phyloP scores from a whole-genome alignment of 2,888 invertebrate species.

The Zygothrica quintamaculata region DNA sequence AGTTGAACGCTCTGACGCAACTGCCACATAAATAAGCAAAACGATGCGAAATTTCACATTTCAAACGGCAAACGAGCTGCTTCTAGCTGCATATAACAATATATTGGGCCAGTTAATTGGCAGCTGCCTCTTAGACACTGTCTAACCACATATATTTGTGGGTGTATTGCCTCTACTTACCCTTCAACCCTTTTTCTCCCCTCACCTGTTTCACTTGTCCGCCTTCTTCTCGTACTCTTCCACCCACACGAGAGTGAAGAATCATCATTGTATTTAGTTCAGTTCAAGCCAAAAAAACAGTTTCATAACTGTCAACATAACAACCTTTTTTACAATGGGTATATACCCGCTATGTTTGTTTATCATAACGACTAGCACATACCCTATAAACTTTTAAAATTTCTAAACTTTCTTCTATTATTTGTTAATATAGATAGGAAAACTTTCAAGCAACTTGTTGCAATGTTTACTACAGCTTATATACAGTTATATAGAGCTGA shows the following conservation, averaged over 20 bases:
- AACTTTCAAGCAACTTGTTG: too few species aligned
- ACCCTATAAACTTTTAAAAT: constrained; percentile 1
- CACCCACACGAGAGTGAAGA: background rate
- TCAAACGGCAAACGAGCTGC: background rate
- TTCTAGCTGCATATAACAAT: background rate
- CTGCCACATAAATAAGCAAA: constrained; percentile 71
- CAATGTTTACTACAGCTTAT: too few species aligned
- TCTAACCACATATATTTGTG: background rate
- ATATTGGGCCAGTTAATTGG: constrained; percentile 52
- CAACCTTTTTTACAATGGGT: background rate
- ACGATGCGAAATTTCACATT: constrained; percentile 1
- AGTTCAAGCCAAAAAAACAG: constrained; percentile 3
- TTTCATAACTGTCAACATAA: constrained; percentile 33
- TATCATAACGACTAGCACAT: background rate
- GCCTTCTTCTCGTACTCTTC: background rate
- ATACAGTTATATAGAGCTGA: too few species aligned
- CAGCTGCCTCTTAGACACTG: background rate
- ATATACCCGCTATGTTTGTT: background rate
- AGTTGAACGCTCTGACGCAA: constrained; percentile 68
- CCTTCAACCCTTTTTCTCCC: background rate
- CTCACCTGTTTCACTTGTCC: background rate
- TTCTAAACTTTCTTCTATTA: too few species aligned
- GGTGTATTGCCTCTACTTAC: background rate
- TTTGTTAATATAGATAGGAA: too few species aligned
- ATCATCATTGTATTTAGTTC: constrained; percentile 22